Evolutionary conservation across 2,888 invertebrate species (phyloP).

Genomic region (Liopterus haemorrhoidalis): DNA sequence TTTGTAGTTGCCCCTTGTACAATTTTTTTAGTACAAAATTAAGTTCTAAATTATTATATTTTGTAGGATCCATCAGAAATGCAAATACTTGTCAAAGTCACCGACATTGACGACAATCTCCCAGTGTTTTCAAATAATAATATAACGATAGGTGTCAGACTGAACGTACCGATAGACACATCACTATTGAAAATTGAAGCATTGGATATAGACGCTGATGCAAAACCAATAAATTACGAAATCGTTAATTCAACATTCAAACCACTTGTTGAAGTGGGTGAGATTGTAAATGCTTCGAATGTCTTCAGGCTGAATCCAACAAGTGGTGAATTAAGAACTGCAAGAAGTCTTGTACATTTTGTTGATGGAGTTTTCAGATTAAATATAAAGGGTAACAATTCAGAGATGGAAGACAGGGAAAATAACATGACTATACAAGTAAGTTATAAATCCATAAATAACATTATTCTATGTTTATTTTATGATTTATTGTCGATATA

Average conservation of each 20-base stretch:
- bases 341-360: constrained; percentile 59
- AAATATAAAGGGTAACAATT: constrained; percentile 58
- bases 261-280: constrained; percentile 40
- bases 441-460: constrained; percentile 31
- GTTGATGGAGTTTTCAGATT: constrained; percentile 55
- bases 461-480: not conserved
- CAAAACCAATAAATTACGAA: constrained; percentile 57
- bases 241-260: constrained; percentile 56
- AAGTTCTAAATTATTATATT: too few species aligned
- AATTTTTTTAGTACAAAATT: too few species aligned
- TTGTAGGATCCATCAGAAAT: constrained; percentile 63
- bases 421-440: constrained; percentile 52
- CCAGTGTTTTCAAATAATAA: constrained; percentile 61
- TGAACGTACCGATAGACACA: constrained; percentile 69
- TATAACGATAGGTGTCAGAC: constrained; percentile 64
- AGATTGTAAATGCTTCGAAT: constrained; percentile 45
- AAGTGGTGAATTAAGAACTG: constrained; percentile 68
- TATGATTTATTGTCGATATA: too few species aligned
- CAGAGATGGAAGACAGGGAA: constrained; percentile 47
- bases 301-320: constrained; percentile 59
- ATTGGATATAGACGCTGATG: constrained; percentile 61
- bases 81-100: constrained; percentile 57
- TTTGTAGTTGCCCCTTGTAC: too few species aligned
- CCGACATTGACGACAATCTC: constrained; percentile 70
- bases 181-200: constrained; percentile 62